Percentiles rank a stretch among this genome's conserved stretches.
phyloP scores from a whole-genome alignment of 2,888 invertebrate species.

The Drosophila antonietae region DNA sequence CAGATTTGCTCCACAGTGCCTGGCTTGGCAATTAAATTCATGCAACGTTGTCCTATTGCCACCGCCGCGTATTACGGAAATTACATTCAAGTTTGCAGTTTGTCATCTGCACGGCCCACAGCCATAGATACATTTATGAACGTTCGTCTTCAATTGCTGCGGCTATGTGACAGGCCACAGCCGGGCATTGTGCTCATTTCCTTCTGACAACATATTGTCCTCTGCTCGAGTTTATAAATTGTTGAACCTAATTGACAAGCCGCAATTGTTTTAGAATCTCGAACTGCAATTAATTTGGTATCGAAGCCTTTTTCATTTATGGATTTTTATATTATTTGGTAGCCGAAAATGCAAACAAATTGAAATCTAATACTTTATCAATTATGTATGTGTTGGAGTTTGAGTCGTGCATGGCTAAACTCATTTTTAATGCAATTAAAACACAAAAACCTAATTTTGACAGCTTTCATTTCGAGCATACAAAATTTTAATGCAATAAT shows the following conservation, averaged over 20 bases:
- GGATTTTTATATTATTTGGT: constrained; percentile 11
- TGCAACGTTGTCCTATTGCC: constrained; percentile 61
- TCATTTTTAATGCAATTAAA: constrained; percentile 68
- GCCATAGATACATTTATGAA: constrained; percentile 14
- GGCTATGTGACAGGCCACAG: not conserved
- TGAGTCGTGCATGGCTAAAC: constrained; percentile 18
- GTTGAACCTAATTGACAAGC: constrained; percentile 35
- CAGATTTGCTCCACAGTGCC: constrained; percentile 5
- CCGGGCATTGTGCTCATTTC: constrained; percentile 53
- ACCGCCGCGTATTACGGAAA: constrained; percentile 67
- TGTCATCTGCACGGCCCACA: constrained; percentile 32
- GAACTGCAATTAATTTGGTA: constrained; percentile 25
- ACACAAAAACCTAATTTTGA: constrained; percentile 20
- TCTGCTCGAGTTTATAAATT: not conserved
- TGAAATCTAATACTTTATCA: constrained; percentile 11
- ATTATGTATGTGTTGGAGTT: constrained; percentile 6
- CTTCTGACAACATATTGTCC: constrained; percentile 51
- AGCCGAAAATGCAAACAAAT: constrained; percentile 17
- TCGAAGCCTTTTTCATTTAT: not conserved
- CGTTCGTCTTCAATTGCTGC: not conserved
- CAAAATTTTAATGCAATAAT: constrained; percentile 42
- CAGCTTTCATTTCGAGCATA: constrained; percentile 10
- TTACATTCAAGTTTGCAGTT: constrained; percentile 69
- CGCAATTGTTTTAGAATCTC: constrained; percentile 22
- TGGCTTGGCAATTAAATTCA: constrained; percentile 77